Base-by-base conservation (phyloP, 2,113 vertebrate genomes). In the Parus major region DNA sequence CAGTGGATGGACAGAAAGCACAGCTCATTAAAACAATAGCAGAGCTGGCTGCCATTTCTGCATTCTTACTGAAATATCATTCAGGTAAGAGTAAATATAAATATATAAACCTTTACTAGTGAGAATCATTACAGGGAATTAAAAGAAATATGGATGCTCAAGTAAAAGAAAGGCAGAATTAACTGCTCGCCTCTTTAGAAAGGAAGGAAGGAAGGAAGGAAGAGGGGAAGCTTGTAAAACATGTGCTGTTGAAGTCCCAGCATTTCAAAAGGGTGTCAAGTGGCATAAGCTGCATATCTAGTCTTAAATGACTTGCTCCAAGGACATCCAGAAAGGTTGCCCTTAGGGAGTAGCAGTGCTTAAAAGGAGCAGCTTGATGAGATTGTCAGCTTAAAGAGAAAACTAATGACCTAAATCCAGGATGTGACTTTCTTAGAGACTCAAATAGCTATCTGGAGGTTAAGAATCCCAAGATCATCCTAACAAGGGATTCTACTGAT, bases 371-470 rank as follows among this genome's bases (percentile, higher is more conserved):
- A 13, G 35, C n/a, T 88, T 95, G 86, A 95, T 70, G 77, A 92
- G 93, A 86, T 64, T 88, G 91, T 63, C 94, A 84, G 91, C 69
- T 95, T 96, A 79, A 94, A 59, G 64, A 83, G 76, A 71, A 88
- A 96, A 92, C 88, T 93, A 76, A 93, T 53, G 44, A 94, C 70
- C 87, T 70, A 92, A 86, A 88, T 87, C 84, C 79, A 90, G 81
- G 64, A 69, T 69, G 79, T 63, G 85, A 72, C 90, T 88, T 56
- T 69, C 79, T 88, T 75, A 91, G 63, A 89, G 80, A 81, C 70
- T 84, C 66, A 65, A 64, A 82, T 64, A 92, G 63, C 39, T 60
- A 61, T 49, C 49, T 77, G 76, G 64, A 92, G 49, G 41, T 72
- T 81, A 95, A 72, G 66, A 90, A 94, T 80, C 72, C 73, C 50